Evolutionary conservation across 2,797 vertebrate genomes (phyloP), one percentile per base, ranked within the genome.

Genomic region (Streptopelia turtur): DNA sequence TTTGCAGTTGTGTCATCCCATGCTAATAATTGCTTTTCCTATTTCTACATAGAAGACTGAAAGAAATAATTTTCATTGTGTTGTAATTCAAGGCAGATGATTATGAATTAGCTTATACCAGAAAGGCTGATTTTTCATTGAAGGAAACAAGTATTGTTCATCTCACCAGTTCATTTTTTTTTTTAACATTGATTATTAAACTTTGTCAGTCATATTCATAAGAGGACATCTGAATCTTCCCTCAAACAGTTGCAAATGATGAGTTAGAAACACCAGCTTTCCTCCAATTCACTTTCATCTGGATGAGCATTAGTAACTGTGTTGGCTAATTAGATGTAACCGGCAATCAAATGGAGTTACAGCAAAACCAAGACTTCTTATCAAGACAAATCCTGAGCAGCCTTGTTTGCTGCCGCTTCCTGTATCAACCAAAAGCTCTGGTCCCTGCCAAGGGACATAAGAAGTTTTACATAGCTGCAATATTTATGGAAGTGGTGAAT

Each of bases 171-270:
- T 89, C 27, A 0, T 45, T 55, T 87, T 90, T 90, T 78, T 93
- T 72, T 76, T n/a, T n/a, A 88, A 77, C 41, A 61, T 88, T 86
- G 83, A 75, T 94, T 76, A 78, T 96, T 93, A 84, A 94, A 88
- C 37, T 78, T 76, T 76, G 27, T 61, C 50, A 88, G 74, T 59
- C 30, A 0, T 83, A 88, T 89, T 94, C 88, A 87, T 69, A 59
- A 91, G 25, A 74, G 53, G 33, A 78, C 80, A 93, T 79, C 90
- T 95, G 94, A 90, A 71, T 90, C 63, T 83, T 93, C 43, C 59
- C 81, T 74, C 80, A 63, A 35, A 52, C 37, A 86, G 61, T 79
- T 94, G 83, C 74, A 89, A 78, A 94, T 79, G 72, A 88, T 56
- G 41, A 86, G 27, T 76, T 69, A 86, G 92, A 90, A 87, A 28